Conservation (phyloP, 1,140 invertebrate species). For the Harlomillsia oculata region DNA sequence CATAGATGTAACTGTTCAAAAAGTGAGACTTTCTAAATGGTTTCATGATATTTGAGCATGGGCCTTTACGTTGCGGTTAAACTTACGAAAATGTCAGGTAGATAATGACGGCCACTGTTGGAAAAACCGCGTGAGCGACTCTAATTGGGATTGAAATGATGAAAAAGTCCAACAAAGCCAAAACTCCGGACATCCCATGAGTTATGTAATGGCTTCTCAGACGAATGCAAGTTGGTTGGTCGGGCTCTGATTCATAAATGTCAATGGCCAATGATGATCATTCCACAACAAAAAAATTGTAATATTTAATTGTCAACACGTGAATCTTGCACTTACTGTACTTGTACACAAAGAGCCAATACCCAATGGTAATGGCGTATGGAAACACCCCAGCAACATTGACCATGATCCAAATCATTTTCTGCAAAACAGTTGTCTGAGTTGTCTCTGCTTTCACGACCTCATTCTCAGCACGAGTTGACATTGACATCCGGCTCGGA, state of each 20-base stretch:
- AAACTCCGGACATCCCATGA: not conserved
- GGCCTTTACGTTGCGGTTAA: not conserved
- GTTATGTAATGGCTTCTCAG: not conserved
- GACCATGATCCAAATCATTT: not conserved
- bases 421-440: not conserved
- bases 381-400: not conserved
- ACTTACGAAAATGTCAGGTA: slow-evolving; percentile 13
- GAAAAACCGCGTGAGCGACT: not conserved
- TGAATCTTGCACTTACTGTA: not conserved
- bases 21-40: not conserved
- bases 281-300: not conserved
- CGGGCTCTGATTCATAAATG: not conserved
- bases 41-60: not conserved
- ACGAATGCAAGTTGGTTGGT: not conserved
- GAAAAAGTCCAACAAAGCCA: slow-evolving; percentile 7
- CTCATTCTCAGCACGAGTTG: too few species aligned
- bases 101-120: not conserved
- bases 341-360: slow-evolving; percentile 2
- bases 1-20: slow-evolving; percentile 7
- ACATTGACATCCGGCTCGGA: too few species aligned
- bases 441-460: not conserved
- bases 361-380: not conserved
- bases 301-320: not conserved
- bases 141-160: not conserved
- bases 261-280: not conserved